phyloP scores from a whole-genome alignment of 2,888 invertebrate species.

The Tetramorium bicarinatum region DNA sequence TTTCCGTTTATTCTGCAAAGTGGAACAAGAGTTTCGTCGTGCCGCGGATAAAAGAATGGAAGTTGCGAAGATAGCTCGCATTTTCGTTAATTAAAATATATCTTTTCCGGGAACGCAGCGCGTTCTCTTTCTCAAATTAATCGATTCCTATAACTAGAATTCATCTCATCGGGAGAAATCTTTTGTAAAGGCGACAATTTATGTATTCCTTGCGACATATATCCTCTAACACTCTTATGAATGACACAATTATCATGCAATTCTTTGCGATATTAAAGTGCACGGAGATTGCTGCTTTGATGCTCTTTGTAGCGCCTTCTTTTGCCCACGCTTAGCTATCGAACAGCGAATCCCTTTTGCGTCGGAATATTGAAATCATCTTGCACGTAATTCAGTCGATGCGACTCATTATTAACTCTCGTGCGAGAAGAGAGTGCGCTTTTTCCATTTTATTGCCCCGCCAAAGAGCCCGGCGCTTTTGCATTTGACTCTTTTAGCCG shows the following conservation, averaged over 20 bases:
- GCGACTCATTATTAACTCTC: conserved; percentile 23
- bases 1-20: background rate
- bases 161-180: background rate
- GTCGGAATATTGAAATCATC: conserved; percentile 39
- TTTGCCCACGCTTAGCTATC: background rate
- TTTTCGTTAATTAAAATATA: conserved; percentile 18
- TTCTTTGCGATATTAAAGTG: conserved; percentile 7
- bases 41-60: background rate
- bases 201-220: background rate
- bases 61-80: background rate
- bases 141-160: conserved; percentile 1
- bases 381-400: conserved; percentile 40
- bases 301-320: background rate
- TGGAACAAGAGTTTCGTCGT: background rate
- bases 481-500: conserved; percentile 16
- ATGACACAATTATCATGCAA: background rate
- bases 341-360: conserved; percentile 27
- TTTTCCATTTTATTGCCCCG: conserved; percentile 28
- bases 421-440: conserved; percentile 22
- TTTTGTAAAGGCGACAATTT: background rate
- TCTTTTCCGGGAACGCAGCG: background rate
- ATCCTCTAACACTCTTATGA: background rate
- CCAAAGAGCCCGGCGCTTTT: conserved; percentile 5
- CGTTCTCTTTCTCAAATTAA: conserved; percentile 12
- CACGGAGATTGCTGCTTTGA: background rate